Conservation (phyloP, 2,888 invertebrate genomes). For the Drosophila mulleri region DNA sequence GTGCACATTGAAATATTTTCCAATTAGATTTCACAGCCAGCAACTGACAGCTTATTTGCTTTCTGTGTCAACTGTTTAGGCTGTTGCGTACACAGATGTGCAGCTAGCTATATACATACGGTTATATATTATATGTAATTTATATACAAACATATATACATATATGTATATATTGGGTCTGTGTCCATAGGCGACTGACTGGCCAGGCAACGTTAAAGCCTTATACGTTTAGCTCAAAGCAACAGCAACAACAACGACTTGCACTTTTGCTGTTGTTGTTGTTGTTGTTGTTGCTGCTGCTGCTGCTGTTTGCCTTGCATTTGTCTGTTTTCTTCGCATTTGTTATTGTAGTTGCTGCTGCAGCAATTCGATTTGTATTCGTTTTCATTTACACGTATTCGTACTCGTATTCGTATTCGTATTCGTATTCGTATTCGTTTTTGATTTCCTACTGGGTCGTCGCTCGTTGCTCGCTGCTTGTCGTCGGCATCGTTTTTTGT, state of each 20-base stretch:
- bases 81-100: slow-evolving; percentile 16
- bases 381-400: slow-evolving; percentile 29
- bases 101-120: slow-evolving; percentile 1
- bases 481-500: slow-evolving; percentile 42
- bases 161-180: slow-evolving; percentile 6
- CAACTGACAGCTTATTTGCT: slow-evolving; percentile 27
- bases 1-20: slow-evolving; percentile 10
- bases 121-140: background rate
- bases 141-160: background rate
- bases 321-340: slow-evolving; percentile 65
- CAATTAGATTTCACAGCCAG: slow-evolving; percentile 11
- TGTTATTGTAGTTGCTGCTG: slow-evolving; percentile 23
- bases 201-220: slow-evolving; percentile 40
- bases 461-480: background rate
- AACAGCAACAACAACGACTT: slow-evolving; percentile 41
- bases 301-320: slow-evolving; percentile 60
- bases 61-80: slow-evolving; percentile 52
- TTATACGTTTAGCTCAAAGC: slow-evolving; percentile 52
- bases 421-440: slow-evolving; percentile 39
- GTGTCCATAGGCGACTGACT: slow-evolving; percentile 42
- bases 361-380: slow-evolving; percentile 44
- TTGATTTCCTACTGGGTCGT: slow-evolving; percentile 58
- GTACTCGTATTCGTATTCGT: slow-evolving; percentile 16
- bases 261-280: slow-evolving; percentile 62
- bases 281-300: slow-evolving; percentile 8